phyloP scores from a whole-genome alignment of 1,140 invertebrate genomes.

The Drosophila cardini region DNA sequence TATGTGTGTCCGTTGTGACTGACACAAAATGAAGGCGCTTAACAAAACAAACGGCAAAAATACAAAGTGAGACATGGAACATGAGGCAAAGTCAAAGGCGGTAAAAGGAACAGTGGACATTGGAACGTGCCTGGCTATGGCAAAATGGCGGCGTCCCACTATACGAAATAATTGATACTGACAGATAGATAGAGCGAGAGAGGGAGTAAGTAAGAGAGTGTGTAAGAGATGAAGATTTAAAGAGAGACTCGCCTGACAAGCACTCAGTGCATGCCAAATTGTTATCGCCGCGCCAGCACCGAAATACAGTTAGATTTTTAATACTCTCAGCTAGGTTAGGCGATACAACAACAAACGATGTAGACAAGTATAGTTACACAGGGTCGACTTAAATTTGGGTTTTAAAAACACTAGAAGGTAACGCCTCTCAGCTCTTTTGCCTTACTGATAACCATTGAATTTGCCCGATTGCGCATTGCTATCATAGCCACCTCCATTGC shows the following conservation, averaged over 20 bases:
- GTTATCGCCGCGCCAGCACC: constrained; percentile 21
- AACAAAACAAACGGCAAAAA: constrained; percentile 75
- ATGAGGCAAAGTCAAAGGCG: constrained; percentile 29
- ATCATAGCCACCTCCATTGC: constrained; percentile 78
- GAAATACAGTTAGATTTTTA: constrained; percentile 32
- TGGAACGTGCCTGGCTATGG: constrained; percentile 75
- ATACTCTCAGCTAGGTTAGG: constrained; percentile 63
- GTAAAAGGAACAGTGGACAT: constrained; percentile 28
- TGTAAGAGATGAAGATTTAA: background rate
- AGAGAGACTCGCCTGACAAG: background rate
- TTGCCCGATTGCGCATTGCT: constrained; percentile 80
- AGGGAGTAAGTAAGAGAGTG: constrained; percentile 2
- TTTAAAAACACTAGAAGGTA: constrained; percentile 57
- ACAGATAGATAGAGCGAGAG: constrained; percentile 6
- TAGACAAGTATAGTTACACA: constrained; percentile 61
- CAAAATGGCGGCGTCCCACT: constrained; percentile 69
- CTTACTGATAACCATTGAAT: constrained; percentile 77
- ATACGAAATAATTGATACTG: constrained; percentile 15
- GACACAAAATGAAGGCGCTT: constrained; percentile 83
- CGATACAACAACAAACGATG: constrained; percentile 37
- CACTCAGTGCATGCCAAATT: constrained; percentile 39
- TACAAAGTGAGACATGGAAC: constrained; percentile 29
- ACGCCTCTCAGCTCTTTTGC: constrained; percentile 10
- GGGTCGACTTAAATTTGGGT: constrained; percentile 63
- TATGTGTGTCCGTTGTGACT: constrained; percentile 57